Evolutionary conservation across 2,888 invertebrate genomes (phyloP), one percentile per base, ranked within the genome.

Genomic region (Limnephilus marmoratus): DNA sequence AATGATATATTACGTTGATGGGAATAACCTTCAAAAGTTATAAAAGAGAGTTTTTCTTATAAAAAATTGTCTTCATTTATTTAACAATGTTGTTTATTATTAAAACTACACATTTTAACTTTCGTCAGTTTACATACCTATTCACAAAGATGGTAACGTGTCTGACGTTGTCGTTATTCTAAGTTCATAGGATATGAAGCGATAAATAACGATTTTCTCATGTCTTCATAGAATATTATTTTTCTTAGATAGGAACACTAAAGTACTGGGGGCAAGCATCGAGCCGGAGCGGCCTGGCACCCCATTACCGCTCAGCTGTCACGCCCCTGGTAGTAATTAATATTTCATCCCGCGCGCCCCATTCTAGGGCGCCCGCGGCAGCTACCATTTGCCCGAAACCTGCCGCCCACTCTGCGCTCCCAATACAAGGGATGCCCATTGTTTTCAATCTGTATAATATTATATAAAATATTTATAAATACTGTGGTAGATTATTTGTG

Each of bases 291-390:
- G 9, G 82, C 15, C 45, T 9, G 37, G 37, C 41, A 41, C 68
- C 88, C 88, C 88, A 80, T 31, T 80, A 68, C 88, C 34, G 86
- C 15, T 81, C 87, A n/a, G 53, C 88, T 89, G 88, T 93, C 93
- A 90, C 91, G 90, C 93, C 92, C 90, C 93, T 91, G 90, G 86
- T 80, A 91, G 93, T 93, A 93, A 93, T 93, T 93, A 93, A 93
- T 93, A 93, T 93, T 93, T 93, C 92, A 93, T 92, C 93, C 93
- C 91, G 92, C 93, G 93, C 92, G 91, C 92, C 93, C 92, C 90
- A 86, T 92, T 53, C 87, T 91, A 88, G 90, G 91, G 90, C 92
- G 92, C 93, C 93, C 93, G 92, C 88, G 91, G 92, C 92, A 87
- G 90, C 92, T 85, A 87, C 92, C 68, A 81, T 81, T 34, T 87